Conservation (phyloP, 2,797 vertebrate genomes). For the Acipenser oxyrinchus region DNA sequence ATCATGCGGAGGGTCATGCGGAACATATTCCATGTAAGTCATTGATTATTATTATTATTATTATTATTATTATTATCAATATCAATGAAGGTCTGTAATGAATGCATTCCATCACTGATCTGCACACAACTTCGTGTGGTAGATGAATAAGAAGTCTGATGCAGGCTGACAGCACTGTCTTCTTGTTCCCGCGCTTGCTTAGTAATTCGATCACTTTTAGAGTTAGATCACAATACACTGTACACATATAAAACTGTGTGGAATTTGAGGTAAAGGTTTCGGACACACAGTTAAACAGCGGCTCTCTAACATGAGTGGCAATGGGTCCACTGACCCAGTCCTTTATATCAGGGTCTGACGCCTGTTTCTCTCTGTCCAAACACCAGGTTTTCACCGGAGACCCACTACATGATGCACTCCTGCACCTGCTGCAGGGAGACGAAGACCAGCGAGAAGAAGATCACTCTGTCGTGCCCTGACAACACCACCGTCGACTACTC, state of each 20-base stretch:
- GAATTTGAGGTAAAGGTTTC: too few species aligned
- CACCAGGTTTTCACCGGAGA: slow-evolving; percentile 64
- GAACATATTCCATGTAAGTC: slow-evolving; percentile 54
- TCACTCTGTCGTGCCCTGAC: slow-evolving; percentile 56
- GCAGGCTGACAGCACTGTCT: background rate
- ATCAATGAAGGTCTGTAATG: background rate
- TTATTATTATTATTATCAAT: too few species aligned
- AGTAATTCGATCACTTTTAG: too few species aligned
- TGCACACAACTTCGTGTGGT: background rate
- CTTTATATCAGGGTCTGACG: background rate
- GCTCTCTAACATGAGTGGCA: too few species aligned
- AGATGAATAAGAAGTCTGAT: background rate
- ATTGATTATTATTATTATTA: background rate
- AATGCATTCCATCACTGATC: background rate
- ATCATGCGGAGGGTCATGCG: slow-evolving; percentile 56
- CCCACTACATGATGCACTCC: slow-evolving; percentile 50
- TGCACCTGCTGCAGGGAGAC: slow-evolving; percentile 78
- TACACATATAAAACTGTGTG: too few species aligned
- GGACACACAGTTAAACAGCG: too few species aligned
- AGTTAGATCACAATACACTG: too few species aligned
- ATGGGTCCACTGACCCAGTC: too few species aligned
- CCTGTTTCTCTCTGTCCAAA: background rate
- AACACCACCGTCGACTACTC: slow-evolving; percentile 30
- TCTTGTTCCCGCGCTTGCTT: too few species aligned
- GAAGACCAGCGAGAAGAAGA: slow-evolving; percentile 44